Evolutionary conservation across 2,113 vertebrate genomes (phyloP), one percentile per base, ranked within the genome.

Genomic region (Varanus komodoensis): DNA sequence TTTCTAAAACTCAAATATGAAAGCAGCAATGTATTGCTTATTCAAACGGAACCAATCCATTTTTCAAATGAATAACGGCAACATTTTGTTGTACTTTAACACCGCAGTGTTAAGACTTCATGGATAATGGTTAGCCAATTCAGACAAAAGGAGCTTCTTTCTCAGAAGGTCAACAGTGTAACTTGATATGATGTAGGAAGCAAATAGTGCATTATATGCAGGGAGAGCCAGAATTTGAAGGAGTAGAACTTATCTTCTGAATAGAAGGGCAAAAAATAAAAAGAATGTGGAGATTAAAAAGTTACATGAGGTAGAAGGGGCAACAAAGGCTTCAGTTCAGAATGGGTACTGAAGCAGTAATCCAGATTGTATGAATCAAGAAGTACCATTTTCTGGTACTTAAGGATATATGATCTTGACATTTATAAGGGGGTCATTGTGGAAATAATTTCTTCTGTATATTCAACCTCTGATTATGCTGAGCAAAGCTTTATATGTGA

Each of bases 1-100:
- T 54, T 83, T 78, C 34, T 27, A 84, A 6, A 80, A 83, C 19
- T 89, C 44, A 71, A 85, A 78, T 17, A 89, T 44, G 25, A 80
- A 68, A 80, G 61, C 44, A 78, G 64, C 78, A 78, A 71, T 54
- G 8, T 71, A 78, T 44, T 57, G 19, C 69, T 86, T 71, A 71
- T 71, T 34, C 78, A 81, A 52, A 83, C 27, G 44, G 38, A 88
- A 19, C 44, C 32, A 71, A 27, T 50, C 77, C 29, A 69, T 69
- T 32, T 77, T 71, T 87, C 71, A 61, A 77, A 54, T 61, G 85
- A 87, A 61, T 29, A 61, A 77, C 61, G 23, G 25, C 21, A 84
- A 85, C 54, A 8, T 61, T 32, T 19, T 57, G 57, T 67, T 9
- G 21, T 17, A 52, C 75, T 44, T 64, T 64, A 67, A 48, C 23